These are phyloP conservation scores for Grammomys surdaster DNA, from an alignment of 2,113 vertebrate genomes.

Conservation along the genomic window DNA sequence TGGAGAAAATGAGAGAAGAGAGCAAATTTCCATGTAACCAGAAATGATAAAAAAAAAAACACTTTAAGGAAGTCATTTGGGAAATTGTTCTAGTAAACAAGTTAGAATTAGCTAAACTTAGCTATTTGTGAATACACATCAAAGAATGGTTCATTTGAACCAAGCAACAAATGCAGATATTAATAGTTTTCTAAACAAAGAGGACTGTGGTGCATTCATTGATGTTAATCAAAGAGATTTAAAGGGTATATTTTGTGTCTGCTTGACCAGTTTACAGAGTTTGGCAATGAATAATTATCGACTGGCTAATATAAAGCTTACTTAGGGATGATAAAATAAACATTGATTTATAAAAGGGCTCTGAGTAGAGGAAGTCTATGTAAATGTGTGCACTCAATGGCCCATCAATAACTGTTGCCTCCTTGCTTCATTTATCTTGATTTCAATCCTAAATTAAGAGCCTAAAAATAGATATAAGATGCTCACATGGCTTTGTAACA, in stretches of 20 bases:
- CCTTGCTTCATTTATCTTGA: conserved; percentile 68
- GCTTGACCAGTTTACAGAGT: conserved; percentile 47
- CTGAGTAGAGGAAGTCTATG: conserved; percentile 65
- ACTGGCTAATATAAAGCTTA: conserved; percentile 67
- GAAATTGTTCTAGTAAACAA: conserved; percentile 39
- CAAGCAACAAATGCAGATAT: neutral
- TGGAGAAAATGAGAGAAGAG: neutral
- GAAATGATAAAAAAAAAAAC: conserved; percentile 13
- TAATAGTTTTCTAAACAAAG: conserved; percentile 59
- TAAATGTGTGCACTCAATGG: conserved; percentile 60
- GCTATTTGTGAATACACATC: conserved; percentile 12
- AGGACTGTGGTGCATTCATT: neutral
- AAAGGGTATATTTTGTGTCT: conserved; percentile 58
- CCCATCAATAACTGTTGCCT: conserved; percentile 67
- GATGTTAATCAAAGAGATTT: conserved; percentile 36
- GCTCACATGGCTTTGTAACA: conserved; percentile 59
- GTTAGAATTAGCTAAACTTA: conserved; percentile 61
- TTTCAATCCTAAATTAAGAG: conserved; percentile 52
- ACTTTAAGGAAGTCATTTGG: neutral
- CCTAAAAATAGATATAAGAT: conserved; percentile 64
- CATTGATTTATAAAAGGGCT: conserved; percentile 58
- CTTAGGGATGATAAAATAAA: conserved; percentile 66
- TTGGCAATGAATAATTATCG: conserved; percentile 47
- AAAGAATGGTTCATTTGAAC: conserved; percentile 56
- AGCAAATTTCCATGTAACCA: neutral